Evolutionary conservation across 2,113 vertebrate genomes (phyloP).

Genomic region (Eulemur macaco): DNA sequence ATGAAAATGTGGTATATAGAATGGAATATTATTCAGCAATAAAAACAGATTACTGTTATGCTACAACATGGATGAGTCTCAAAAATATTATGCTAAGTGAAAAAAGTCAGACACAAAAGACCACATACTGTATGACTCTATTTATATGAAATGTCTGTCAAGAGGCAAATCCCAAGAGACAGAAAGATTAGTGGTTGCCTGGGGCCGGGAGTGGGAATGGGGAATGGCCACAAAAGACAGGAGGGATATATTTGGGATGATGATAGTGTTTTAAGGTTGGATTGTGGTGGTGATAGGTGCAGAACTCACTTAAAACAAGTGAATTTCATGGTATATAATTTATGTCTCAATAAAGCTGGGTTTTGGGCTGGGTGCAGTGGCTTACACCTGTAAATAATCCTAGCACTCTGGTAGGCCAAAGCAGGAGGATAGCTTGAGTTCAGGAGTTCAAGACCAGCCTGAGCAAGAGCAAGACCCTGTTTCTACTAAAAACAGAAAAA

Average conservation of each 20-base stretch:
- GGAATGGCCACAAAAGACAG: neutral
- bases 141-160: neutral
- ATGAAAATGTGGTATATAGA: neutral
- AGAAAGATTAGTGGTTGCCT: neutral
- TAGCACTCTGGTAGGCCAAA: too few relatives aligned
- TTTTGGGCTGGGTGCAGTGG: neutral
- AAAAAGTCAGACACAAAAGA: neutral
- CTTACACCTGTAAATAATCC: too few relatives aligned
- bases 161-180: neutral
- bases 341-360: neutral
- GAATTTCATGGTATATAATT: neutral
- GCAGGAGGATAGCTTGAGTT: too few relatives aligned
- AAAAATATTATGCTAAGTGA: neutral
- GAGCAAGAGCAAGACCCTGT: too few relatives aligned
- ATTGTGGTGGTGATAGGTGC: neutral
- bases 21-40: neutral
- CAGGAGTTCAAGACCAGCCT: too few relatives aligned
- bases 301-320: neutral
- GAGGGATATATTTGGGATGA: neutral
- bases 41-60: neutral
- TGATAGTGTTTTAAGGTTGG: neutral
- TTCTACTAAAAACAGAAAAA: too few relatives aligned
- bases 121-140: neutral
- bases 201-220: neutral
- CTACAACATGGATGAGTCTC: neutral